Conservation (phyloP, 2,888 invertebrate species). For the Rotaria macrura region DNA sequence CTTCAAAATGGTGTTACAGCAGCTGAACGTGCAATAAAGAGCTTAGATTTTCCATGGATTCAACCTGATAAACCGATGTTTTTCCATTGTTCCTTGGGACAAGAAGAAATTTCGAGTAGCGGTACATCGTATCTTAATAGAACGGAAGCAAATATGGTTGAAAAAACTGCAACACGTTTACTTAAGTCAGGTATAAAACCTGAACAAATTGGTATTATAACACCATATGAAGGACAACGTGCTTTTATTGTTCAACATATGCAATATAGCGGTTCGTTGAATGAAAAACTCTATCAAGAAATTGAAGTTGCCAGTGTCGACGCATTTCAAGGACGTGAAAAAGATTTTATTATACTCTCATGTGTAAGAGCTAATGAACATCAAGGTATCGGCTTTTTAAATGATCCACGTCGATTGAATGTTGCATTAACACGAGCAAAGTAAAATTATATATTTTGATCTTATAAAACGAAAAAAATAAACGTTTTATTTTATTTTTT, state of each 20-base stretch:
- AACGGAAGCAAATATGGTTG: conserved; percentile 95
- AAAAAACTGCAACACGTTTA: conserved; percentile 89
- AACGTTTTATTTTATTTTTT: conserved; percentile 23
- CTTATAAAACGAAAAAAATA: background rate
- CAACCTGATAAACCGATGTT: conserved; percentile 80
- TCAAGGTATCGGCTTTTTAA: conserved; percentile 94
- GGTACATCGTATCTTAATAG: conserved; percentile 97
- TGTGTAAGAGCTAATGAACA: conserved; percentile 96
- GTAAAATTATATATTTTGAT: conserved; percentile 38
- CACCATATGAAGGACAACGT: conserved; percentile 94
- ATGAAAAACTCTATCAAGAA: conserved; percentile 82
- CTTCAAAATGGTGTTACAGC: conserved; percentile 96
- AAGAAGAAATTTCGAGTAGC: conserved; percentile 94
- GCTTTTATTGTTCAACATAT: conserved; percentile 92
- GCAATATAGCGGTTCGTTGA: conserved; percentile 93
- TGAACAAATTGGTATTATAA: conserved; percentile 88
- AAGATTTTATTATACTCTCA: conserved; percentile 96
- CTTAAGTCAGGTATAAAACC: conserved; percentile 86
- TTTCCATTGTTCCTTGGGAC: conserved; percentile 86
- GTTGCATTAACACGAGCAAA: conserved; percentile 93
- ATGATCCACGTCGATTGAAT: conserved; percentile 90
- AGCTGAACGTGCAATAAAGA: conserved; percentile 44
- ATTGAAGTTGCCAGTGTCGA: conserved; percentile 99
- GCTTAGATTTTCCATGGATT: conserved; percentile 33
- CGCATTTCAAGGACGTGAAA: conserved; percentile 96